Base-by-base conservation (phyloP, 2,113 vertebrate species). In the Cyrtonyx montezumae region DNA sequence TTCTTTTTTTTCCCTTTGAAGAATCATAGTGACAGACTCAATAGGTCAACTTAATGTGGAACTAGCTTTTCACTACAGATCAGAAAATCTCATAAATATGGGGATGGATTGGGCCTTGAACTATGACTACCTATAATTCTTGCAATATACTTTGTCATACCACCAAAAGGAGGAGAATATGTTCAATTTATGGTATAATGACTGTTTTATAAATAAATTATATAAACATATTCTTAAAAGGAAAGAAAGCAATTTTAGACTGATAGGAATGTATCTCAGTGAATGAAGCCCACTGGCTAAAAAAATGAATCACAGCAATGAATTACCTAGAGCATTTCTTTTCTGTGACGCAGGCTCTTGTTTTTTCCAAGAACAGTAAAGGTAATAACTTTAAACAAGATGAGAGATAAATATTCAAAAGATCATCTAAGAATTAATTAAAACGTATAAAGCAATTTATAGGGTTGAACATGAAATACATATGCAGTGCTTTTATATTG, bases 1-100 rank as follows among this genome's bases (percentile, higher is more conserved):
- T 90, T 77, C 30, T 70, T 78, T 86, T 80, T 55, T 59, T 6
- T 37, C 87, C 19, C 56, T 94, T 88, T 95, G 78, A 92, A 93
- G 81, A 84, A 69, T 66, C 55, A 58, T 89, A 76, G 63, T 79
- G 84, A 84, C 78, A 84, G 55, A 84, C 75, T 94, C 63, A 87
- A 74, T 49, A 92, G 81, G 88, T 92, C 79, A 88, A 55, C 49
- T 79, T 88, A 55, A 79, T 77, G 55, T 84, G 51, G 78, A 94
- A 34, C 45, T 66, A 84, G 34, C 19, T 78, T 89, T 94, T 87
- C 61, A 63, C 42, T 69, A 43, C 73, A 77, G 71, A 73, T 93
- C 49, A 84, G 67, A 91, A 82, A 91, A 88, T 82, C 37, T 49
- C 59, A 30, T 79, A 87, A 92, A 74, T 79, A 66, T 6, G 28